Percentiles rank a stretch among this genome's conserved stretches.
Conservation (phyloP, 2,797 vertebrate species). For the Lacerta bilineata region DNA sequence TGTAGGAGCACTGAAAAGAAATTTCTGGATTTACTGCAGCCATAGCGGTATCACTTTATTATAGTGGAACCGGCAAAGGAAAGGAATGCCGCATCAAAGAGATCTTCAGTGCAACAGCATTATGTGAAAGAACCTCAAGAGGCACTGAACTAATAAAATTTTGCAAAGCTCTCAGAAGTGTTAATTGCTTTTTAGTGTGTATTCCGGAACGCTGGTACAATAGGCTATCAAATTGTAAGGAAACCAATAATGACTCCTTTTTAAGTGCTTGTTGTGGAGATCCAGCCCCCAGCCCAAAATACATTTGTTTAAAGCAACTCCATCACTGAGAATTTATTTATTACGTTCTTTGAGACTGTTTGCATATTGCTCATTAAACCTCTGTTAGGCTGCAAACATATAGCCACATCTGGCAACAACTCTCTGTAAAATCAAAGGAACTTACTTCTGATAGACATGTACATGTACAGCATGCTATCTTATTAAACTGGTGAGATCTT, state of each 20-base stretch:
- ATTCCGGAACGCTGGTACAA: slow-evolving; percentile 18
- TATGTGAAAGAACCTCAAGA: slow-evolving; percentile 41
- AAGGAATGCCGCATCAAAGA: slow-evolving; percentile 35
- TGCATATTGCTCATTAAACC: slow-evolving; percentile 8
- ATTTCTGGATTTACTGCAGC: slow-evolving; percentile 15
- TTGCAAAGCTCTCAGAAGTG: slow-evolving; percentile 59
- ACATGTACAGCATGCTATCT: background rate
- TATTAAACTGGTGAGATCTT: slow-evolving; percentile 22
- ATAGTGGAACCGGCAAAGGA: background rate
- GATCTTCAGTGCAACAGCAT: slow-evolving; percentile 31
- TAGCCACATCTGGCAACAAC: background rate
- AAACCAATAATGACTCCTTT: slow-evolving; percentile 28
- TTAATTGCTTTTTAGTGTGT: slow-evolving; percentile 62
- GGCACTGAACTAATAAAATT: slow-evolving; percentile 34
- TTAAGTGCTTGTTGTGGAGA: background rate
- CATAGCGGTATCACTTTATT: slow-evolving; percentile 23
- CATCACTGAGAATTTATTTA: slow-evolving; percentile 18
- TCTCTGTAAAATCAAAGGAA: background rate
- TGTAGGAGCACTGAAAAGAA: background rate
- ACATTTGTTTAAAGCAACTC: slow-evolving; percentile 33
- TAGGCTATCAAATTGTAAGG: slow-evolving; percentile 37
- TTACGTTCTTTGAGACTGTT: background rate
- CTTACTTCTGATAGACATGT: background rate
- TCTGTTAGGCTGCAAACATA: background rate
- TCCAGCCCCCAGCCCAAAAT: too few relatives aligned